Conservation (phyloP, 1,140 invertebrate genomes). For the Drosophila bipectinata region DNA sequence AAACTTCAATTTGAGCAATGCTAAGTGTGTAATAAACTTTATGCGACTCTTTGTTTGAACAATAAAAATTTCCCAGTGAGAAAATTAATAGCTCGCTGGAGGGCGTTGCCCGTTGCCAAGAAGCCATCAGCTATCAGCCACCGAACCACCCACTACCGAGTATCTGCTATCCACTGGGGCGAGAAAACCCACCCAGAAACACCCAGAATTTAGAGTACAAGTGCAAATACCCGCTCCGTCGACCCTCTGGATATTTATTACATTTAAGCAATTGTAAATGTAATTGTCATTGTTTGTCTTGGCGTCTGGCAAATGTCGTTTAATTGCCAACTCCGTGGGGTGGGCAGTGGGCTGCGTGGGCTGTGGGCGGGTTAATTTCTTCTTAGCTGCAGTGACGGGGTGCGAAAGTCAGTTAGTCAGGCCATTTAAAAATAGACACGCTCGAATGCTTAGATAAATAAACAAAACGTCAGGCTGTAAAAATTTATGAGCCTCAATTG, state of each 20-base stretch:
- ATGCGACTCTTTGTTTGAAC: constrained; percentile 50
- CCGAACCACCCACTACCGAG: neutral
- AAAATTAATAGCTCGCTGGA: constrained; percentile 55
- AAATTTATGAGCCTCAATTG: constrained; percentile 76
- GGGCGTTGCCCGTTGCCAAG: constrained; percentile 33
- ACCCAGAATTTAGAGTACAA: constrained; percentile 50
- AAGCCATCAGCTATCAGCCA: constrained; percentile 5
- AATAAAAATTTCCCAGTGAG: constrained; percentile 60
- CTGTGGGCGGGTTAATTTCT: constrained; percentile 6
- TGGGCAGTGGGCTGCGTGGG: neutral
- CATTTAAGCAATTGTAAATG: constrained; percentile 77
- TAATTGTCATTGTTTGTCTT: constrained; percentile 80
- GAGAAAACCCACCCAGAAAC: constrained; percentile 27
- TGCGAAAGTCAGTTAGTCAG: constrained; percentile 74
- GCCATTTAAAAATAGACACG: constrained; percentile 73
- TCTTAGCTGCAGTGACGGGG: constrained; percentile 32
- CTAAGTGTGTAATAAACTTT: constrained; percentile 67
- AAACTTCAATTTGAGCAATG: constrained; percentile 46
- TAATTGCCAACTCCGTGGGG: constrained; percentile 59
- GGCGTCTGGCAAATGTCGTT: constrained; percentile 75
- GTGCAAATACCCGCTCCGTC: constrained; percentile 20
- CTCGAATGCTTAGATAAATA: constrained; percentile 72
- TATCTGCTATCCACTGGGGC: neutral
- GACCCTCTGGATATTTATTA: constrained; percentile 62
- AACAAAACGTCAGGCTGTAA: constrained; percentile 76